Base-by-base conservation (phyloP, 35 echinoderm and acorn worm species). In the Hemicentrotus pulcherrimus region DNA sequence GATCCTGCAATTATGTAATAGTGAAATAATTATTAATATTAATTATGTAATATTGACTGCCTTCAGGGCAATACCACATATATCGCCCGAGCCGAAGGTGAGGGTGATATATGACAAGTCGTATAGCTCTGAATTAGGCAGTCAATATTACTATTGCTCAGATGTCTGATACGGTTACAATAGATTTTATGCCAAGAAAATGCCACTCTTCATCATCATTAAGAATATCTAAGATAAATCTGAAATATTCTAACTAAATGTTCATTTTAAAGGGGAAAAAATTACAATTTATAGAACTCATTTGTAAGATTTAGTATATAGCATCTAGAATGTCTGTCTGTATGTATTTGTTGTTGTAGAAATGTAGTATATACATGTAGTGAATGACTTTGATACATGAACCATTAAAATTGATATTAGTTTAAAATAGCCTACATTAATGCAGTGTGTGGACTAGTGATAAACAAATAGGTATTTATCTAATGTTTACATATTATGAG, bases 161-260 rank as follows among this genome's bases (percentile, higher is more conserved):
- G n/a, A n/a, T n/a, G n/a, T n/a, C n/a, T n/a, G n/a, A 50, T 50
- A 50, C 13, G 48, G 8, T 50, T 50, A n/a, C n/a, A n/a, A n/a
- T n/a, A n/a, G 52, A 78, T 7, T 78, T 78, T 22, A 78, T 78
- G 22, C 65, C 65, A 22, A 78, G 65, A 78, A 78, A 78, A 78
- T 78, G 22, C 65, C 28, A 28, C 65, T 22, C 65, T 78, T 78
- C 28, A 28, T n/a, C 22, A 78, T 78, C 65, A 78, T 78, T 78
- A n/a, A n/a, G 2, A 78, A 78, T 5, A 78, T 78, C 16, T 78
- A n/a, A 78, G 65, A 78, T 55, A 55, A 11, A 55, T 78, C 65
- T 78, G 65, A 78, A 78, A 78, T 78, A 78, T 78, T 78, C 65
- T 78, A 78, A 78, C 65, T 78, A 28, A 78, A 78, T 78, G 65